Percentiles rank a stretch among this genome's conserved stretches.
Conservation (phyloP, 2,797 vertebrate genomes). For the Epinephelus malabaricus region DNA sequence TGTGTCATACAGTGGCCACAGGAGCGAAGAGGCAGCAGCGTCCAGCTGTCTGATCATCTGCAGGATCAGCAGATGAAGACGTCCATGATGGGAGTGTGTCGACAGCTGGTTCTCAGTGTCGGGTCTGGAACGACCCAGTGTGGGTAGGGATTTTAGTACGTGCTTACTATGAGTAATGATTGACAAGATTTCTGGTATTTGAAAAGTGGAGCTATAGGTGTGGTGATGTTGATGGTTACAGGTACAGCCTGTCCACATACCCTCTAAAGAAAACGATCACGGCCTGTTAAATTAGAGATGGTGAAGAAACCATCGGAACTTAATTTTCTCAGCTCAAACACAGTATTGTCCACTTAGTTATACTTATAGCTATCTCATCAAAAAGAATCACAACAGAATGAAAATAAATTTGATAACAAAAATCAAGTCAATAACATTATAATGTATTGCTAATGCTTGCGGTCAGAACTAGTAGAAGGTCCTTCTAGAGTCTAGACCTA, state of each 20-base stretch:
- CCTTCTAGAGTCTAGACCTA: too few species aligned
- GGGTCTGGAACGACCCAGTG: neutral
- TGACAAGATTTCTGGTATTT: constrained; percentile 1
- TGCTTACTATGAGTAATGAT: constrained; percentile 16
- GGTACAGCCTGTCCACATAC: neutral
- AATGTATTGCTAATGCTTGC: neutral
- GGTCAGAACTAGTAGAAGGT: too few species aligned
- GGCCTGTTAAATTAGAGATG: neutral
- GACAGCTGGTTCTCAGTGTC: constrained; percentile 46
- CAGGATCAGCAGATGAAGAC: constrained; percentile 43
- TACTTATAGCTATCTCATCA: too few species aligned
- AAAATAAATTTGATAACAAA: too few species aligned
- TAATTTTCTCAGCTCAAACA: neutral
- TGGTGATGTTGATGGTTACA: neutral
- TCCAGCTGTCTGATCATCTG: constrained; percentile 66
- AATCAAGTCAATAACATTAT: too few species aligned
- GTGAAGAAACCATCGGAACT: neutral
- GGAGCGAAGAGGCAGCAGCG: constrained; percentile 18
- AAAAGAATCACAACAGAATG: neutral
- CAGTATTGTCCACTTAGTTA: neutral
- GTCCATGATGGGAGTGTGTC: constrained; percentile 20
- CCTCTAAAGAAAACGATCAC: neutral
- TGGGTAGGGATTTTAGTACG: constrained; percentile 11
- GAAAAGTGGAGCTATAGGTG: neutral
- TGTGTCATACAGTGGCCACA: constrained; percentile 49